Conservation (phyloP, 2,888 invertebrate genomes). For the Hypselothyrea guttata region DNA sequence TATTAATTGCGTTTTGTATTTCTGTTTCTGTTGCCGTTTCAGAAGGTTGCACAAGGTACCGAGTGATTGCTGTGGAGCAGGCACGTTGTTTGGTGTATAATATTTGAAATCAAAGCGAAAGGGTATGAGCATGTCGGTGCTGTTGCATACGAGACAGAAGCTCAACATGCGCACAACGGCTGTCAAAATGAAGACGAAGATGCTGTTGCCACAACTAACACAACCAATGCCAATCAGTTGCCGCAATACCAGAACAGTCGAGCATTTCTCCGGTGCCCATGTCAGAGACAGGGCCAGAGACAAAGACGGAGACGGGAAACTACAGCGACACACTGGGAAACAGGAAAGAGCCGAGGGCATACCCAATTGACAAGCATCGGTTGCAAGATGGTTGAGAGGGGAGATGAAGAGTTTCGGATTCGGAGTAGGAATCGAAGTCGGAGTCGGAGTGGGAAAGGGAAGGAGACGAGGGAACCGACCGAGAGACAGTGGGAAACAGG, state of each 20-base stretch:
- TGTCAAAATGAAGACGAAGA: conserved; percentile 78
- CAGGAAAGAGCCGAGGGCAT: conserved; percentile 18
- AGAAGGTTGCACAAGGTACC: conserved; percentile 2
- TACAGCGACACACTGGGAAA: conserved; percentile 18
- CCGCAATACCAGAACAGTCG: conserved; percentile 1
- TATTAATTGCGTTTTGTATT: neutral
- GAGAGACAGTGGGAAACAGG: conserved; percentile 27
- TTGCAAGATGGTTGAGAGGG: too few relatives aligned
- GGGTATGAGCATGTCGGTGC: conserved; percentile 73
- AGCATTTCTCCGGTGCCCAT: too few relatives aligned
- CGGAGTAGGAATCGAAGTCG: neutral
- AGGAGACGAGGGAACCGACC: neutral
- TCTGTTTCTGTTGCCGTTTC: neutral
- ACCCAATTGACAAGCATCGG: conserved; percentile 40
- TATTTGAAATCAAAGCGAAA: conserved; percentile 81
- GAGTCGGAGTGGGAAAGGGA: neutral
- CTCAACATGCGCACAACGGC: conserved; percentile 79
- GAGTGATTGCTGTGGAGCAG: conserved; percentile 44
- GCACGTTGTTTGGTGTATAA: conserved; percentile 74
- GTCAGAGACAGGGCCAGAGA: conserved; percentile 21
- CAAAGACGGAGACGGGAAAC: neutral
- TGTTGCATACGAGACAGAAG: conserved; percentile 62
- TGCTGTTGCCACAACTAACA: neutral
- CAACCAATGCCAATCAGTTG: conserved; percentile 9
- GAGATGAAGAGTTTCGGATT: too few relatives aligned